phyloP scores from a whole-genome alignment of 1,140 invertebrate genomes.

The Melanaphis sacchari region DNA sequence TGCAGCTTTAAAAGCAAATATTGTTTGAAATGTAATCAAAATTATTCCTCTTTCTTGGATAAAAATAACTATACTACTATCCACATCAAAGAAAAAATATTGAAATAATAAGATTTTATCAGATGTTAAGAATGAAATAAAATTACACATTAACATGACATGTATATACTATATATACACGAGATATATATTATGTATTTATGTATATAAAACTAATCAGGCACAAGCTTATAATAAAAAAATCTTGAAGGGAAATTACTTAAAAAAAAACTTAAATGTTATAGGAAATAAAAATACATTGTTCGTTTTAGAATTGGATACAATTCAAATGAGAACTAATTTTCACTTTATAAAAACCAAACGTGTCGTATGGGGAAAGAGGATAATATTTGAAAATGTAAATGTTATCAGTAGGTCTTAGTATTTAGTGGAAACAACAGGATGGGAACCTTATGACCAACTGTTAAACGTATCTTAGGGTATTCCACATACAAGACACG shows the following conservation, averaged over 20 bases:
- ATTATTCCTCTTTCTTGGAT: neutral
- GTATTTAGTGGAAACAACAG: constrained; percentile 11
- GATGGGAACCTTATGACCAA: neutral
- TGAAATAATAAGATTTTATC: neutral
- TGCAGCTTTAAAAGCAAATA: constrained; percentile 24
- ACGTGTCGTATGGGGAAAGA: neutral
- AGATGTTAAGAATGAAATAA: neutral
- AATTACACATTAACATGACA: neutral
- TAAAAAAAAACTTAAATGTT: constrained; percentile 30
- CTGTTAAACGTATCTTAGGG: constrained; percentile 1
- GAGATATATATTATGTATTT: constrained; percentile 1
- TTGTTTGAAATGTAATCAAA: neutral
- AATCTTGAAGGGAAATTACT: neutral
- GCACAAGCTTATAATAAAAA: constrained; percentile 46
- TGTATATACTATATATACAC: neutral
- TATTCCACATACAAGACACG: constrained; percentile 32
- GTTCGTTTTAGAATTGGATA: neutral
- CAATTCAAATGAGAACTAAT: constrained; percentile 6
- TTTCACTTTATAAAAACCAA: neutral
- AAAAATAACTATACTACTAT: neutral
- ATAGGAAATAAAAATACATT: constrained; percentile 31
- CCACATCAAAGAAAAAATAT: neutral
- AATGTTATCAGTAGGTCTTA: neutral
- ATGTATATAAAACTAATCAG: constrained; percentile 51
- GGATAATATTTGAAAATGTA: constrained; percentile 12